Conservation (phyloP, 2,113 vertebrate species). For the Conger conger region DNA sequence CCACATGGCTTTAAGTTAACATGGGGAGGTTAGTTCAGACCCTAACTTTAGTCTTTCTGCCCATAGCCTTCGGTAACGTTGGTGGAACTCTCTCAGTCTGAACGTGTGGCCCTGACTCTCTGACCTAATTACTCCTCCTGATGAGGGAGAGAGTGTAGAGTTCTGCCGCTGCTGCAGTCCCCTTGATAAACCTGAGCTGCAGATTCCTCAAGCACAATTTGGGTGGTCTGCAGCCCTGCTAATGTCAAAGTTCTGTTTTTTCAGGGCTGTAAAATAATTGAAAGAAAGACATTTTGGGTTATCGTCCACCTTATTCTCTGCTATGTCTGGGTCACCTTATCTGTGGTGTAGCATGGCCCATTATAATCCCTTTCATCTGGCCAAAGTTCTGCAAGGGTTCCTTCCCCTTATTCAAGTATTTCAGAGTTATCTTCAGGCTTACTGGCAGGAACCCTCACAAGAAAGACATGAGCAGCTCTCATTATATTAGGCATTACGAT, state of each 20-base stretch:
- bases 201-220: background rate
- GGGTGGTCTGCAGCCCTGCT: background rate
- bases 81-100: background rate
- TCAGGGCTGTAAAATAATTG: background rate
- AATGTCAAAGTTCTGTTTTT: background rate
- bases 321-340: conserved; percentile 57
- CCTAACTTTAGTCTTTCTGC: background rate
- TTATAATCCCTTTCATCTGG: conserved; percentile 57
- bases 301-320: conserved; percentile 49
- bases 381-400: background rate
- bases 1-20: background rate
- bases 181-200: background rate
- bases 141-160: background rate
- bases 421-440: background rate
- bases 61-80: background rate
- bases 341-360: conserved; percentile 49
- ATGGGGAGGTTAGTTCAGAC: background rate
- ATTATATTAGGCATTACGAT: background rate
- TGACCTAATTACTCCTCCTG: background rate
- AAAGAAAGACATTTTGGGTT: conserved; percentile 37
- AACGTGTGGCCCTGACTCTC: background rate
- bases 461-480: background rate
- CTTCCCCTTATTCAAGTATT: background rate
- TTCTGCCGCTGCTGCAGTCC: background rate
- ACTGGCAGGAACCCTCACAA: background rate